phyloP scores from a whole-genome alignment of 2,888 invertebrate genomes.

The Hirudinaria manillensis region DNA sequence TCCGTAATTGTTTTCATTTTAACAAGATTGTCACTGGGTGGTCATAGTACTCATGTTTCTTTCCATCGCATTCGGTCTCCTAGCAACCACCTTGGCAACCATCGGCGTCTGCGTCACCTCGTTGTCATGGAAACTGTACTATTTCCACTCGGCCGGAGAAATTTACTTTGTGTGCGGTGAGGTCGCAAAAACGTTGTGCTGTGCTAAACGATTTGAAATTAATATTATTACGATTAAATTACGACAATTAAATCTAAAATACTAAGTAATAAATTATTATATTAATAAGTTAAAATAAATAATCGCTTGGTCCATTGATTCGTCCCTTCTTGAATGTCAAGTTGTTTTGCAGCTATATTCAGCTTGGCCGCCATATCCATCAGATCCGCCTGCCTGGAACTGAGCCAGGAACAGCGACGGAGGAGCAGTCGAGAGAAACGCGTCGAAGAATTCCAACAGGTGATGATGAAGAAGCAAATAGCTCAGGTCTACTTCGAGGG shows the following conservation, averaged over 20 bases:
- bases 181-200: conserved; percentile 33
- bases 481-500: too few species aligned
- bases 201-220: not conserved
- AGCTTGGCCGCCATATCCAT: not conserved
- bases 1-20: too few species aligned
- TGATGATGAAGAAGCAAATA: too few species aligned
- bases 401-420: not conserved
- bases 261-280: not conserved
- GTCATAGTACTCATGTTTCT: conserved; percentile 52
- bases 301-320: not conserved
- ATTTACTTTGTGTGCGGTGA: conserved; percentile 53
- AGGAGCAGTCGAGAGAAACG: not conserved
- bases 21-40: conserved; percentile 53
- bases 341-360: not conserved
- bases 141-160: conserved; percentile 54
- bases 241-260: not conserved
- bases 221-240: not conserved
- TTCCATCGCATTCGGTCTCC: conserved; percentile 49
- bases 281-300: not conserved
- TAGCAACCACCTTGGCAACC: conserved; percentile 50
- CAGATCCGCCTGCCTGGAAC: not conserved
- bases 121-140: conserved; percentile 53
- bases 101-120: conserved; percentile 50
- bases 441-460: not conserved
- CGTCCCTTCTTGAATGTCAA: not conserved